These are phyloP conservation scores for Escarpia spicata DNA, from an alignment of 2,888 invertebrate species.

Conservation along the genomic window DNA sequence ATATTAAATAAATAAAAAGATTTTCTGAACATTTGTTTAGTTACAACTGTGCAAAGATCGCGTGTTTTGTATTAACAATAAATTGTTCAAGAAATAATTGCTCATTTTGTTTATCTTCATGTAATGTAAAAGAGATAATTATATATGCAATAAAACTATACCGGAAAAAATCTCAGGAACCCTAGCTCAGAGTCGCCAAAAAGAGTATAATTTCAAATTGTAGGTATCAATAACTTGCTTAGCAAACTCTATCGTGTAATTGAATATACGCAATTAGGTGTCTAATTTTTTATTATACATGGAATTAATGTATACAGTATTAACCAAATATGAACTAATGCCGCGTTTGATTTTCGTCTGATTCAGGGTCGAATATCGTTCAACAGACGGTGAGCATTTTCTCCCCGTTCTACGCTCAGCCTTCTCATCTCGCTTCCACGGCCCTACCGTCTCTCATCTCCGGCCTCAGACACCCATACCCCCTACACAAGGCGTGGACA, in stretches of 20 bases:
- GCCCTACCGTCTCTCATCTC: neutral
- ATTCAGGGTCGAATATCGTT: slow-evolving; percentile 11
- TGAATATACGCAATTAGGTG: too few relatives aligned
- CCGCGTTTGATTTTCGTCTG: neutral
- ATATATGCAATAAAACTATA: neutral
- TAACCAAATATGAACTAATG: neutral
- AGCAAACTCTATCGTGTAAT: too few relatives aligned
- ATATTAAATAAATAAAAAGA: neutral
- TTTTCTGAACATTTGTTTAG: neutral
- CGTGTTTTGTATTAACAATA: too few relatives aligned
- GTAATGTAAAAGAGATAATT: neutral
- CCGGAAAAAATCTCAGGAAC: too few relatives aligned
- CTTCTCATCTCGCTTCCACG: neutral
- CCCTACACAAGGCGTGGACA: neutral
- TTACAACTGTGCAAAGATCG: neutral
- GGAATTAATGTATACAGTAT: neutral
- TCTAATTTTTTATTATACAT: too few relatives aligned
- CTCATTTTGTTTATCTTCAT: neutral
- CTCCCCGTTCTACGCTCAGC: neutral
- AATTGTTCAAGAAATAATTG: neutral
- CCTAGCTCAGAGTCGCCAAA: too few relatives aligned
- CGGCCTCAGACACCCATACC: neutral
- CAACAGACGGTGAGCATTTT: neutral
- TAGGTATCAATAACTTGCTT: too few relatives aligned
- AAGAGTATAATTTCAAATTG: too few relatives aligned